Base-by-base conservation (phyloP, 1,140 invertebrate species). In the Anastrepha obliqua region DNA sequence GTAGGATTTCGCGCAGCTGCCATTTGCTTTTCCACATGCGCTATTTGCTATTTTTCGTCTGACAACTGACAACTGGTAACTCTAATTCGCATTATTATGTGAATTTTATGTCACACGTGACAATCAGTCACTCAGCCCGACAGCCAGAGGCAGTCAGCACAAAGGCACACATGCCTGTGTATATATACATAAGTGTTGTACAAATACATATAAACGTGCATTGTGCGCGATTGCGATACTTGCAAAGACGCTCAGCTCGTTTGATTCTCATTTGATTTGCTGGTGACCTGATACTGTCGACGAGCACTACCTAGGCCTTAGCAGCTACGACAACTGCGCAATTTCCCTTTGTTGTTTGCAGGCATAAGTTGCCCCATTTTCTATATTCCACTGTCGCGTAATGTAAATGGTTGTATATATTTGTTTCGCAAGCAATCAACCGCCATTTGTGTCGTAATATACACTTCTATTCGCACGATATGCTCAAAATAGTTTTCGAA, bases 91-190 rank as follows among this genome's bases (percentile, higher is more conserved):
- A 81, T 81, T 1, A 81, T 81, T 81, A 81, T 81, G 47, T 5
- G 74, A 81, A 81, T 81, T 81, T 81, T 58, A 11, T 81, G 74
- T 81, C 74, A 81, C 74, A 81, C 74, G 74, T 81, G 74, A 81
- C 74, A 81, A 9, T 9, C 47, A 55, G 70, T 51, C 70, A 44
- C 42, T 74, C 70, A 47, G 17, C n/a, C 20, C 11, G 17, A 13
- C 17, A 47, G 44, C 6, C 8, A 70, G 29, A 29, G 67, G 39
- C 15, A 81, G n/a, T 6, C 44, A 29, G 15, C 47, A 20, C 44
- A 51, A 81, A 81, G 15, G 17, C 74, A 51, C 47, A 20, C 74
- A 55, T 2, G 17, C 47, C 4, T n/a, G 17, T 47, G 4, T 39
- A 74, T 42, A 70, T 29, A 13, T 39, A 44, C 65, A 74, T 17